Base-by-base conservation (phyloP, 1,140 invertebrate species). In the Vollenhovia emeryi region DNA sequence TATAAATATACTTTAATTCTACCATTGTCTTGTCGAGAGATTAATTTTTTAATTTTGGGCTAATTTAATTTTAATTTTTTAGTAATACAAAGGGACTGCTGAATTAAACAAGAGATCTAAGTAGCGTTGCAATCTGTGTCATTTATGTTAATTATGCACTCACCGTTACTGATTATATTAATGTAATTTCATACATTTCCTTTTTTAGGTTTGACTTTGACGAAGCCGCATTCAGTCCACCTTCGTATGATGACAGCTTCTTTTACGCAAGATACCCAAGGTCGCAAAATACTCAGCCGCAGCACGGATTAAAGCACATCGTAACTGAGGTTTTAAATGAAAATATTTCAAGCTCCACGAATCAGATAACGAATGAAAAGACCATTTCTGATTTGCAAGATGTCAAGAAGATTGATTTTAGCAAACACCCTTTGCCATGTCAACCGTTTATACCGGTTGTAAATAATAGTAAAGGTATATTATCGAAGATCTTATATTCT, bases 221-320 rank as follows among this genome's bases (percentile, higher is more conserved):
- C 75, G 96, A 96, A 59, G 96, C 95, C 79, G 95, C 97, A 18
- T 96, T 97, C 86, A 97, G 97, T 36, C 97, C 97, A 27, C 96
- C 97, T 15, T 96, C 96, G 15, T 95, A 96, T 59, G 97, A 97
- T 91, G 97, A 97, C 84, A 96, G 95, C 57, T 97, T 97, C 90
- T 96, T 97, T 91, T 96, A 95, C 84, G 96, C 97, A 84, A 95
- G 96, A 30, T 97, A 97, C 91, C 95, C 96, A 0, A 95, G 94
- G 48, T 76, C 91, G 7, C 89, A 91, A 84, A 90, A 88, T 52
- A 73, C 88, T n/a, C 48, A 79, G 68, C n/a, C 78, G 15, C 57
- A 74, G 85, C 89, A 92, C n/a, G 88, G 90, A 27, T 93, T 92
- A 57, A 91, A 90, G 60, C 86, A 91, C 6, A 93, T 94, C 13